These are phyloP conservation scores for Holothuria scabra DNA, from an alignment of 53 echinoderm and acorn worm species.

Conservation along the genomic window DNA sequence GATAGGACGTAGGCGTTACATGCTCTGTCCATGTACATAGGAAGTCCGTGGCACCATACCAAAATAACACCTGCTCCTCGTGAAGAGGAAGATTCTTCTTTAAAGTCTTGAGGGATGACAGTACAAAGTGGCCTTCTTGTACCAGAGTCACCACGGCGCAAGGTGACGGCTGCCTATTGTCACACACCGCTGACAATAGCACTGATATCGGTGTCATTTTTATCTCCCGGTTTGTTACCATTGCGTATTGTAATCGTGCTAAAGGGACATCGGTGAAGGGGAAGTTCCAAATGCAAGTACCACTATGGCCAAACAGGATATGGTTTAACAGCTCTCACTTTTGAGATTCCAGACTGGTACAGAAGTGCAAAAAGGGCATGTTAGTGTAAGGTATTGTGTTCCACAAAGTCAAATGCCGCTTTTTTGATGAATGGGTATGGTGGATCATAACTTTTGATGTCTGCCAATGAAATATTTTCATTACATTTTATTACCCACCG, in stretches of 20 bases:
- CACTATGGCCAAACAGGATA: constrained; percentile 9
- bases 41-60: no score
- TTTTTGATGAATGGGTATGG: constrained; percentile 35
- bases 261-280: constrained; percentile 34
- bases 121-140: constrained; percentile 32
- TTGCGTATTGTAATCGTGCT: neutral
- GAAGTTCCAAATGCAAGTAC: neutral
- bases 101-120: constrained; percentile 31
- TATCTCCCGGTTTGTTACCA: constrained; percentile 15
- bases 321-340: neutral
- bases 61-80: constrained; percentile 27
- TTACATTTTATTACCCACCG: no score
- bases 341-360: no score
- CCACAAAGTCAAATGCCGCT: neutral
- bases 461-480: no score
- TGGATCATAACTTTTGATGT: no score
- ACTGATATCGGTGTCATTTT: constrained; percentile 21
- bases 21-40: no score
- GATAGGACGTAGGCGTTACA: no score
- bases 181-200: neutral
- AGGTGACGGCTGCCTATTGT: constrained; percentile 24
- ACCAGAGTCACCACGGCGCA: constrained; percentile 22
- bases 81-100: constrained; percentile 9
- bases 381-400: constrained; percentile 24
- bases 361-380: constrained; percentile 9